Base-by-base conservation (phyloP, 2,113 vertebrate species). In the Polypterus bichir region DNA sequence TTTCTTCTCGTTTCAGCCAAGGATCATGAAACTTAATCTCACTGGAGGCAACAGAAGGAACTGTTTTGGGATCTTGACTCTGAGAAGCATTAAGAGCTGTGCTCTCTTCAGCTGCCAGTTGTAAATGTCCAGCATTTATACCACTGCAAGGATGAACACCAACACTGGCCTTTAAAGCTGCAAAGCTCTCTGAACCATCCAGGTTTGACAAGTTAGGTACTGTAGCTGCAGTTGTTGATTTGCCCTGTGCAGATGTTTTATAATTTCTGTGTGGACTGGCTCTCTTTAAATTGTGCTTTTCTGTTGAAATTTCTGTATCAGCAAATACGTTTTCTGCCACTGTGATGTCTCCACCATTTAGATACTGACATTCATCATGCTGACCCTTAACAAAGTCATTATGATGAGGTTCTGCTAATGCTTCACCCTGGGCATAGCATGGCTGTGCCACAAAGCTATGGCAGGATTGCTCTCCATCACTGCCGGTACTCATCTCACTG, bases 21-120 rank as follows among this genome's bases (percentile, higher is more conserved):
- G 96, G 96, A 73, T 99, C 93, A 65, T 92, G 92, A 72, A 96
- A 98, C 57, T 68, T 83, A 47, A 86, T 83, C 59, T 91, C 87
- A 56, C 74, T 79, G 57, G 79, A 80, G 46, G 79, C 74, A 59
- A 83, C 83, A 27, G 73, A 68, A 45, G 46, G 73, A 54, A 56
- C 53, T 65, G 83, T 78, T 66, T 82, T 89, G 62, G 59, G 44
- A 10, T 77, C 76, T 0, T 88, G 87, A 56, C 65, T 59, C 27
- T 75, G 71, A 57, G 59, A 0, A 10, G 68, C 67, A 68, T 76
- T 79, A 45, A 72, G 66, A 4, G 77, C 67, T 0, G 61, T 76
- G 10, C 76, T 48, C 59, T 72, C 5, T 0, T 72, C 74, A 57
- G 77, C 72, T 1, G 71, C 51, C 54, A 85, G 88, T 63, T 86